These are phyloP conservation scores for Riptortus pedestris DNA, from an alignment of 1,140 invertebrate genomes.

Conservation along the genomic window DNA sequence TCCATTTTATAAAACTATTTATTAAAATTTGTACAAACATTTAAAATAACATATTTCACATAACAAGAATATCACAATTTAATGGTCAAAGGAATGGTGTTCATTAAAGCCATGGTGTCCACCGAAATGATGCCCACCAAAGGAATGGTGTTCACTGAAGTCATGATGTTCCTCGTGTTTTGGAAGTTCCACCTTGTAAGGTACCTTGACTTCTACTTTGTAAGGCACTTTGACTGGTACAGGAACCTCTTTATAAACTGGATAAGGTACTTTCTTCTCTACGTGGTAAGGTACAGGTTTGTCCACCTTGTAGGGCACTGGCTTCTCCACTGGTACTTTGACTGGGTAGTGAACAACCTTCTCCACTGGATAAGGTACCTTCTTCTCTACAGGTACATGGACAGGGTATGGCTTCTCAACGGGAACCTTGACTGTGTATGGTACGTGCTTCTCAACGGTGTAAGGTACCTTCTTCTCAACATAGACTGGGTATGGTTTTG, in stretches of 20 bases:
- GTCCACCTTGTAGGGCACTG: constrained; percentile 45
- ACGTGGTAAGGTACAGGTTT: constrained; percentile 63
- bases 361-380: constrained; percentile 44
- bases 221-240: constrained; percentile 6
- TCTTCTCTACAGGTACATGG: constrained; percentile 41
- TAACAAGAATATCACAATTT: too few species aligned
- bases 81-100: background rate
- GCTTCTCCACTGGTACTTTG: constrained; percentile 45
- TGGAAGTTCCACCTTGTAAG: constrained; percentile 12
- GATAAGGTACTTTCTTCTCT: constrained; percentile 42
- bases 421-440: constrained; percentile 57
- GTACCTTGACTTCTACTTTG: background rate
- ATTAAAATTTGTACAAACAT: too few species aligned
- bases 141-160: background rate
- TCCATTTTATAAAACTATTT: too few species aligned
- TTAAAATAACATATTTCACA: too few species aligned
- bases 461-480: constrained; percentile 42
- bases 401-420: constrained; percentile 53
- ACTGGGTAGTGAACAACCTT: constrained; percentile 54
- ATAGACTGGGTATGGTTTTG: constrained; percentile 40
- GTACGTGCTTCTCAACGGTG: constrained; percentile 59
- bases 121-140: background rate
- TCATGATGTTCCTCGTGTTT: background rate
- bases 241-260: constrained; percentile 31
- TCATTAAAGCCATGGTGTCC: background rate